These are phyloP conservation scores for Morelia viridis DNA, from an alignment of 2,797 vertebrate genomes.

Conservation along the genomic window DNA sequence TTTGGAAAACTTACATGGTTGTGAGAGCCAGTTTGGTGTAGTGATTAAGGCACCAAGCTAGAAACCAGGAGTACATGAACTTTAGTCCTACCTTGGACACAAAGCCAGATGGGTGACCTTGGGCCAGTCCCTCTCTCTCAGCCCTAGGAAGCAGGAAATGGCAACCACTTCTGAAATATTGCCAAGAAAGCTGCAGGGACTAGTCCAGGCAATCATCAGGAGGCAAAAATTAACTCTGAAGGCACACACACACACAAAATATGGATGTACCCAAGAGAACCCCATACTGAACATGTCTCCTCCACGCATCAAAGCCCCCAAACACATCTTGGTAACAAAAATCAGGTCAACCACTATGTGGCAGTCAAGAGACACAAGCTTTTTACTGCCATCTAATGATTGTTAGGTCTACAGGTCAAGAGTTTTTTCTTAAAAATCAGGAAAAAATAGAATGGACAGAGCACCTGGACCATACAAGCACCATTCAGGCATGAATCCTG, in stretches of 20 bases:
- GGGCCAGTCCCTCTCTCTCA: background rate
- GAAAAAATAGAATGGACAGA: background rate
- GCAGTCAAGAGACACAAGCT: background rate
- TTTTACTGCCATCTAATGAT: background rate
- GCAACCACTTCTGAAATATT: background rate
- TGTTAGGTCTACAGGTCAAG: background rate
- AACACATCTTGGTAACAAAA: background rate
- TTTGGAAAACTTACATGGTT: too few relatives aligned
- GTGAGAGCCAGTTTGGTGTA: too few relatives aligned
- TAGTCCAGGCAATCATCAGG: background rate
- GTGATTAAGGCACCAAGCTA: too few relatives aligned
- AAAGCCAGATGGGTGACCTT: background rate
- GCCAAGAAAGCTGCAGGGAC: background rate
- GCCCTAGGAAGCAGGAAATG: background rate
- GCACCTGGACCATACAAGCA: background rate
- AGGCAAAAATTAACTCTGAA: background rate
- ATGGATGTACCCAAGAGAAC: background rate
- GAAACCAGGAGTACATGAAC: too few relatives aligned
- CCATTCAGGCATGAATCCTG: background rate
- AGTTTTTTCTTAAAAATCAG: background rate
- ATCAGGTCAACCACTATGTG: background rate
- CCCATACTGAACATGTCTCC: background rate
- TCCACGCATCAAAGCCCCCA: background rate
- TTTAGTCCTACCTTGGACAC: too few relatives aligned
- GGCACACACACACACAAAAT: background rate